These are phyloP conservation scores for Sciurus vulgaris DNA, from an alignment of 2,797 vertebrate species.

Conservation along the genomic window DNA sequence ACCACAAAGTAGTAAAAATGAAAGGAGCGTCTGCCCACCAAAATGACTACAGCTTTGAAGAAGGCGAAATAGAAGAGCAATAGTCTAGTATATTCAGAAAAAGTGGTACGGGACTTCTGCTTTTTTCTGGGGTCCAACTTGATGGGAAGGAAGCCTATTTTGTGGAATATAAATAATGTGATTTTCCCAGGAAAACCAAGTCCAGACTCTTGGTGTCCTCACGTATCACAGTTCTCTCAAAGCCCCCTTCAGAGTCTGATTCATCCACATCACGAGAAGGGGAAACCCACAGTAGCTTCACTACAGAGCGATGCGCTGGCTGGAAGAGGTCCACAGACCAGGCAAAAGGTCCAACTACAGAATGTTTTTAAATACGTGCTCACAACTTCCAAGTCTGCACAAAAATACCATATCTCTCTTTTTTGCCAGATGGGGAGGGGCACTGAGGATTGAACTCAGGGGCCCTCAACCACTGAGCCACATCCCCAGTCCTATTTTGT, in stretches of 20 bases:
- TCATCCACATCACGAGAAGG: not conserved
- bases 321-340: not conserved
- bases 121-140: not conserved
- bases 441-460: no score
- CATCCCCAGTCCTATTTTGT: no score
- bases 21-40: not conserved
- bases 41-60: not conserved
- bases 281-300: not conserved
- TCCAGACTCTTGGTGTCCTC: not conserved
- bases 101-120: not conserved
- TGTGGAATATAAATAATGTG: not conserved
- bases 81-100: not conserved
- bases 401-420: not conserved
- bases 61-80: not conserved
- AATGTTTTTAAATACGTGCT: not conserved
- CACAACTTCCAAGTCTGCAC: not conserved
- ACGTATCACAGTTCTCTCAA: not conserved
- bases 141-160: slow-evolving; percentile 5
- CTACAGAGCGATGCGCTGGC: not conserved
- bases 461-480: no score
- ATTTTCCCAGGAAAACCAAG: slow-evolving; percentile 22
- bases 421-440: no score
- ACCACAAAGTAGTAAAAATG: not conserved
- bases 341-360: not conserved
- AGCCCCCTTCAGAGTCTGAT: not conserved